Percentiles rank a stretch among this genome's conserved stretches.
These are phyloP conservation scores for Heterotilapia buettikoferi DNA, from an alignment of 2,113 vertebrate species.

Conservation along the genomic window DNA sequence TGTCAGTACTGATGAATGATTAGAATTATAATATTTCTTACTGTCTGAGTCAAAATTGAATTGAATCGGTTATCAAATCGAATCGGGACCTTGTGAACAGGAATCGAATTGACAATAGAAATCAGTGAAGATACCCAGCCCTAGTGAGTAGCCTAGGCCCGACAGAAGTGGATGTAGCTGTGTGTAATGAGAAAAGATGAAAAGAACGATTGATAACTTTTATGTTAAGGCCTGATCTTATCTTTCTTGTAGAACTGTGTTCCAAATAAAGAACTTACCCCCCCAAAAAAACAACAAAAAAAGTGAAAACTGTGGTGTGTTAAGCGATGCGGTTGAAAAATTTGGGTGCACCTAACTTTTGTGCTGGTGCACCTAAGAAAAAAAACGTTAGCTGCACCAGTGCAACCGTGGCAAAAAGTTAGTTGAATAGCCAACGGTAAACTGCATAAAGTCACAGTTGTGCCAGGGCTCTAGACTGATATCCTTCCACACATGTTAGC, in stretches of 20 bases:
- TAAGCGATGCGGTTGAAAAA: not conserved
- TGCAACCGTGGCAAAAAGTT: not conserved
- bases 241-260: not conserved
- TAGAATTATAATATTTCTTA: no score
- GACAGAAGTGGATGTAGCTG: not conserved
- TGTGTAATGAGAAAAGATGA: not conserved
- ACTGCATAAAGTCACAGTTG: no score
- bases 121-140: no score
- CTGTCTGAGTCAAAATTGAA: no score
- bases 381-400: not conserved
- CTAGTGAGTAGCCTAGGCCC: no score
- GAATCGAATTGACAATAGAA: no score
- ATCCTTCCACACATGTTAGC: not conserved
- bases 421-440: no score
- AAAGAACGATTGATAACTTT: not conserved
- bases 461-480: no score
- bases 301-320: not conserved
- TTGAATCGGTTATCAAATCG: no score
- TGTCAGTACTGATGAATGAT: no score
- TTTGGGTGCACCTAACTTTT: not conserved
- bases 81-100: no score
- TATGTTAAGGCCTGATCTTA: not conserved
- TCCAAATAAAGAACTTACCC: not conserved
- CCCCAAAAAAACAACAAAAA: not conserved
- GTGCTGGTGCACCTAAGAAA: not conserved